Conservation (phyloP, 2,797 vertebrate genomes). For the Manis javanica region DNA sequence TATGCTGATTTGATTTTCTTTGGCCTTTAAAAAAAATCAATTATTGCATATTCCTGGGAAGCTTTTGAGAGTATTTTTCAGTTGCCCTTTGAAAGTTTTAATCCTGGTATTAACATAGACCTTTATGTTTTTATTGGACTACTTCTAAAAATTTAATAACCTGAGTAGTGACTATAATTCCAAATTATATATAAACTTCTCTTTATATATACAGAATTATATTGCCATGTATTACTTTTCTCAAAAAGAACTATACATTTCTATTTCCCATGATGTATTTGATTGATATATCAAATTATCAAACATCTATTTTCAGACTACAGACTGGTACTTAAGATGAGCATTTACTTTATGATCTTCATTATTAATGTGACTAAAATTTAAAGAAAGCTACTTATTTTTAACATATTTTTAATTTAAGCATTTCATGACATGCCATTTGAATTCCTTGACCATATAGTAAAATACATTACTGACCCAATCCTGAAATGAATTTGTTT, state of each 20-base stretch:
- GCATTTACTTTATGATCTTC: not conserved
- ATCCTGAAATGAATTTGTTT: conserved; percentile 13
- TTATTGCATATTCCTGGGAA: not conserved
- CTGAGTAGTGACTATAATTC: conserved; percentile 37
- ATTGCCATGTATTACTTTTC: not conserved
- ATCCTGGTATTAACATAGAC: conserved; percentile 57
- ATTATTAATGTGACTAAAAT: not conserved
- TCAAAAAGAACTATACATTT: not conserved
- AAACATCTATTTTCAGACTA: not conserved
- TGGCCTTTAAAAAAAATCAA: conserved; percentile 65
- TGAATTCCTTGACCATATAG: not conserved
- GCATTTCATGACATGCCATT: not conserved
- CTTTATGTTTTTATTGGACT: conserved; percentile 55
- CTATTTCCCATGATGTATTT: conserved; percentile 14
- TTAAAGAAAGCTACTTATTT: not conserved
- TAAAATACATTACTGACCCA: not conserved
- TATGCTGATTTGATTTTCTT: conserved; percentile 53
- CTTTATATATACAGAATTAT: not conserved
- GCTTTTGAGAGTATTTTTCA: conserved; percentile 38
- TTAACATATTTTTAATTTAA: conserved; percentile 21
- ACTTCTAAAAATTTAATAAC: conserved; percentile 55
- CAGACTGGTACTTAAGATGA: not conserved
- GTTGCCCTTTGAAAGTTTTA: conserved; percentile 63
- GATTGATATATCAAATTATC: conserved; percentile 34
- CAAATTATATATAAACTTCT: conserved; percentile 34